Evolutionary conservation across 2,888 invertebrate species (phyloP).

Genomic region (Sinotaia quadrata): DNA sequence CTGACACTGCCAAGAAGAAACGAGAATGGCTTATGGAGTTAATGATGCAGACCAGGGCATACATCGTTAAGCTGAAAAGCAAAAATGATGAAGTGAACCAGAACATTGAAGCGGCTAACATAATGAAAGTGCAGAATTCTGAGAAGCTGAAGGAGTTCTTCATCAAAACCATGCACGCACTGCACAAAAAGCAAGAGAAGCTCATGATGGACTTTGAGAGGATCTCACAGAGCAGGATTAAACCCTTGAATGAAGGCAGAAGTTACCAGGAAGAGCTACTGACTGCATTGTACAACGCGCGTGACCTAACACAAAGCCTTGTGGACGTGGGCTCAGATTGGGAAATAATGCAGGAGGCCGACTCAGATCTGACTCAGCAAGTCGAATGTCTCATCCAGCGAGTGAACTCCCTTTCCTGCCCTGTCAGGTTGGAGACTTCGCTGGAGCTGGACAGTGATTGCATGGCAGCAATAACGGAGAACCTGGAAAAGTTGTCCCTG

Average conservation of each 20-base stretch:
- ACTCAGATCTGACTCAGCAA: constrained; percentile 20
- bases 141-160: constrained; percentile 24
- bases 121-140: constrained; percentile 4
- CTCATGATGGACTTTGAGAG: constrained; percentile 14
- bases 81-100: constrained; percentile 13
- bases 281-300: constrained; percentile 23
- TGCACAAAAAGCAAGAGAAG: constrained; percentile 15
- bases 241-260: constrained; percentile 11
- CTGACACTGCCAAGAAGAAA: constrained; percentile 16
- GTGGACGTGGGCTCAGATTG: constrained; percentile 21
- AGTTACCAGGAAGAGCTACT: constrained; percentile 22
- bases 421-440: constrained; percentile 16
- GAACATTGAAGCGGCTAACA: constrained; percentile 18
- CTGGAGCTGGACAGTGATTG: constrained; percentile 7
- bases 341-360: constrained; percentile 25
- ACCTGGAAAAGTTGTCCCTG: constrained; percentile 4
- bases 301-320: constrained; percentile 19
- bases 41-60: not conserved
- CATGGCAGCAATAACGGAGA: not conserved
- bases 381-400: constrained; percentile 14
- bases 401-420: constrained; percentile 16
- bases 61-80: constrained; percentile 11
- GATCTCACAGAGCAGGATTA: constrained; percentile 3
- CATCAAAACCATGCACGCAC: constrained; percentile 22
- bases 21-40: constrained; percentile 16